A percentile compares a stretch with the other conserved stretches of the same genome.
Conservation (phyloP, 2,888 invertebrate species). For the Caenorhabditis sp. region DNA sequence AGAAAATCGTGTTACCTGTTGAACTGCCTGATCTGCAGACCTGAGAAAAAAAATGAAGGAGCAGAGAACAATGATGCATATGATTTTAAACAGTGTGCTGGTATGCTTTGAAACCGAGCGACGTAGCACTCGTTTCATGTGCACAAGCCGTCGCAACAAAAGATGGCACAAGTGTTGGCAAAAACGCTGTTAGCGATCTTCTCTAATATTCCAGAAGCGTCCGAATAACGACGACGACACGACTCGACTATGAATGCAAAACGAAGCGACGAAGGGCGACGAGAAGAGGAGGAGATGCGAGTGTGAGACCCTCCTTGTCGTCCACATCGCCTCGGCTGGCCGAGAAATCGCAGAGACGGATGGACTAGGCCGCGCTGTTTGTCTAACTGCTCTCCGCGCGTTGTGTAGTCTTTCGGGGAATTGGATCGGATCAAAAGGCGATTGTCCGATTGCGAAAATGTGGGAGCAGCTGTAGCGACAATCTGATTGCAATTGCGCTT, state of each 20-base stretch:
- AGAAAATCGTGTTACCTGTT: constrained; percentile 26
- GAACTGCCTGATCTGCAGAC: constrained; percentile 29
- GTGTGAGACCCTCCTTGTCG: constrained; percentile 36
- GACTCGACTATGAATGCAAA: constrained; percentile 59
- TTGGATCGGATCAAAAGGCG: neutral
- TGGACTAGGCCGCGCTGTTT: constrained; percentile 38
- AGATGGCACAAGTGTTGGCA: constrained; percentile 48
- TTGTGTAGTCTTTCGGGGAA: neutral
- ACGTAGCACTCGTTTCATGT: constrained; percentile 63
- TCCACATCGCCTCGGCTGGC: constrained; percentile 18
- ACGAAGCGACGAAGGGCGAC: constrained; percentile 26
- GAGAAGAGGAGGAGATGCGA: constrained; percentile 51
- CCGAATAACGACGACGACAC: constrained; percentile 61
- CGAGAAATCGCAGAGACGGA: constrained; percentile 31
- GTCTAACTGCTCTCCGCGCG: constrained; percentile 19
- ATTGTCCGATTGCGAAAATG: constrained; percentile 1
- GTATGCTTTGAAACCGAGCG: constrained; percentile 43
- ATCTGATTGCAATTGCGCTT: constrained; percentile 54
- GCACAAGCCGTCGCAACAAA: constrained; percentile 36
- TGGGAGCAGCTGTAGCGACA: constrained; percentile 48
- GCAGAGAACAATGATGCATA: constrained; percentile 44
- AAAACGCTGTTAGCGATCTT: constrained; percentile 49
- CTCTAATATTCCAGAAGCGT: constrained; percentile 57
- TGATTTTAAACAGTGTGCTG: constrained; percentile 52
- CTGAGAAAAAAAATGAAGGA: constrained; percentile 51